Conservation (phyloP, 35 echinoderm and acorn worm genomes). For the Patiria miniata region DNA sequence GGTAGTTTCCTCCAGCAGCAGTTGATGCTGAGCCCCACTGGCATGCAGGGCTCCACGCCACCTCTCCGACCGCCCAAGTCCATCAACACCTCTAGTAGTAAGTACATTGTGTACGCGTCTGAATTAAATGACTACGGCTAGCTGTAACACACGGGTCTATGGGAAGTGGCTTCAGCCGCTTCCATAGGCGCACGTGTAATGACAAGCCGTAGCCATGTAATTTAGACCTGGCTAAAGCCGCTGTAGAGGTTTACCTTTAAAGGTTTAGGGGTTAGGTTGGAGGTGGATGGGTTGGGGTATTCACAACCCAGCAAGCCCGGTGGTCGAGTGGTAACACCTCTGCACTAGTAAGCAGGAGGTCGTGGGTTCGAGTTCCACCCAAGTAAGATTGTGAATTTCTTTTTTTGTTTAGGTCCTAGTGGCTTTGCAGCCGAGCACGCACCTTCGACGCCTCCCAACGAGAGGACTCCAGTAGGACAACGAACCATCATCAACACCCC, state of each 20-base stretch:
- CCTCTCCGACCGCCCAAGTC: constrained; percentile 85
- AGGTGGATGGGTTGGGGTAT: too few species aligned
- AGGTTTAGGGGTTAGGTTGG: not conserved
- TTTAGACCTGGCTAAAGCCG: not conserved
- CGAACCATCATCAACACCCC: constrained; percentile 68
- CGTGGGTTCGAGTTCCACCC: not conserved
- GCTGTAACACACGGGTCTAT: too few species aligned
- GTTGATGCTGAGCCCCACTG: constrained; percentile 47
- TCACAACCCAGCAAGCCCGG: too few species aligned
- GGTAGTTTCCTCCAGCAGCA: constrained; percentile 85
- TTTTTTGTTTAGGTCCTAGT: constrained; percentile 28
- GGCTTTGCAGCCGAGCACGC: constrained; percentile 3
- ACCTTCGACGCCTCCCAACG: constrained; percentile 27
- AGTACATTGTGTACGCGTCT: too few species aligned
- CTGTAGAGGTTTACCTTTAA: not conserved
- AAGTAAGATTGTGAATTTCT: not conserved
- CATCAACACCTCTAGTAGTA: constrained; percentile 89
- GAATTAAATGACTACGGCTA: too few species aligned
- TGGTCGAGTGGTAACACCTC: too few species aligned
- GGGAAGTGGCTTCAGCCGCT: too few species aligned
- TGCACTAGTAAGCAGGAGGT: too few species aligned
- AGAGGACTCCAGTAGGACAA: constrained; percentile 5
- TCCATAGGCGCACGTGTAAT: too few species aligned
- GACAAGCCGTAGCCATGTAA: too few species aligned
- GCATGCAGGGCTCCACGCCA: constrained; percentile 49